Conservation (phyloP, 1,140 invertebrate genomes). For the Procambarus clarkii region DNA sequence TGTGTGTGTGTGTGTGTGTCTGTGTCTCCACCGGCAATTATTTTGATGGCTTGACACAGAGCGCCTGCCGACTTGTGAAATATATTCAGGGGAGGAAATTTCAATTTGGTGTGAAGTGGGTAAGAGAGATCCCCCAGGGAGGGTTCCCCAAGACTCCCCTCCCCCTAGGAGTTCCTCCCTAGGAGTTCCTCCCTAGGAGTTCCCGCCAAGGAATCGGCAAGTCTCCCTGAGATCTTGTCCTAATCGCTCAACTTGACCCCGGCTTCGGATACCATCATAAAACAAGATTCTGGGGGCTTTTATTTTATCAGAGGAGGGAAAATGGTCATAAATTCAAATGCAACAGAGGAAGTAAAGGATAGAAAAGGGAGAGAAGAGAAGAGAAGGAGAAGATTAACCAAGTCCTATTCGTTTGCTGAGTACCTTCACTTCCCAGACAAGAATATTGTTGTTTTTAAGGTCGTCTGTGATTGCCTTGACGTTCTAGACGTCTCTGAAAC, state of each 20-base stretch:
- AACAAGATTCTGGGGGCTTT: no score
- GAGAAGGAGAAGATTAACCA: background rate
- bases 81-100: background rate
- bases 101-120: slow-evolving; percentile 11
- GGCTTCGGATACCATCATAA: background rate
- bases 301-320: background rate
- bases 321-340: background rate
- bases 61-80: background rate
- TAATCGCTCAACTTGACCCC: background rate
- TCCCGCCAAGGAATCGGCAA: no score
- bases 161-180: background rate
- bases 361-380: background rate
- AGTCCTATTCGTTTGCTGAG: no score
- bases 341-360: background rate
- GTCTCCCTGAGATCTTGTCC: background rate
- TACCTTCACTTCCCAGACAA: no score
- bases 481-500: no score
- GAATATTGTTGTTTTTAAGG: no score
- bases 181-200: no score
- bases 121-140: background rate
- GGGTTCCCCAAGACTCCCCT: background rate
- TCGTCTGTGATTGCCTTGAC: no score
- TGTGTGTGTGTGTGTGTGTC: no score
- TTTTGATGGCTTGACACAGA: slow-evolving; percentile 45
- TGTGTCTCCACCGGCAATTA: background rate